Percentiles rank a stretch among this genome's conserved stretches.
These are phyloP conservation scores for Gasterosteus aculeatus DNA, from an alignment of 2,113 vertebrate genomes.

Conservation along the genomic window DNA sequence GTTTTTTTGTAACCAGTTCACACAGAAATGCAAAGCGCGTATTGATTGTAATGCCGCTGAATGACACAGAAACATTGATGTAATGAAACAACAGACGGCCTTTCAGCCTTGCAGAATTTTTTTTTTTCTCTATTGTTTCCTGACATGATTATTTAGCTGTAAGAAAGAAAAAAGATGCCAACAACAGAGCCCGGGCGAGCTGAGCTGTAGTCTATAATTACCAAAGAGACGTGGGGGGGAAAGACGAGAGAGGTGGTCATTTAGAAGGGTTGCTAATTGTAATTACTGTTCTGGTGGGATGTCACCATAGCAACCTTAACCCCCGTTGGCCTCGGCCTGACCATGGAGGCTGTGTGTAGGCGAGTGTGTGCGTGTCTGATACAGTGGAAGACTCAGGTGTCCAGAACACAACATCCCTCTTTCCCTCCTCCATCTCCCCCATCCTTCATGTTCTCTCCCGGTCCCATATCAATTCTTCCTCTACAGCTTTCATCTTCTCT, in stretches of 20 bases:
- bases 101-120: conserved; percentile 46
- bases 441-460: background rate
- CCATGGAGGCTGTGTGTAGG: conserved; percentile 31
- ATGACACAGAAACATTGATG: conserved; percentile 16
- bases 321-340: conserved; percentile 57
- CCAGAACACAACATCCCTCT: conserved; percentile 15
- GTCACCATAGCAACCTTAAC: conserved; percentile 72
- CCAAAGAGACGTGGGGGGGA: conserved; percentile 49
- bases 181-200: conserved; percentile 52
- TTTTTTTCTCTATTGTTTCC: conserved; percentile 48
- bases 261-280: conserved; percentile 78
- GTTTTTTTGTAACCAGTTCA: conserved; percentile 28
- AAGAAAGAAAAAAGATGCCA: conserved; percentile 56
- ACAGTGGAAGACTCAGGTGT: conserved; percentile 16
- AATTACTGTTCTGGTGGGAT: conserved; percentile 74
- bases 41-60: conserved; percentile 51
- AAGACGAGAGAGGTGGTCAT: conserved; percentile 69
- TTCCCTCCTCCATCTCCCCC: background rate
- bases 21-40: conserved; percentile 41
- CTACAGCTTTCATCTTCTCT: conserved; percentile 14
- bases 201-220: conserved; percentile 69
- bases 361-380: background rate
- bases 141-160: conserved; percentile 61
- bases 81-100: conserved; percentile 46
- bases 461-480: background rate